Percentiles rank a stretch among this genome's conserved stretches.
phyloP scores from a whole-genome alignment of 2,888 invertebrate genomes.

The Yponomeuta sedellus region DNA sequence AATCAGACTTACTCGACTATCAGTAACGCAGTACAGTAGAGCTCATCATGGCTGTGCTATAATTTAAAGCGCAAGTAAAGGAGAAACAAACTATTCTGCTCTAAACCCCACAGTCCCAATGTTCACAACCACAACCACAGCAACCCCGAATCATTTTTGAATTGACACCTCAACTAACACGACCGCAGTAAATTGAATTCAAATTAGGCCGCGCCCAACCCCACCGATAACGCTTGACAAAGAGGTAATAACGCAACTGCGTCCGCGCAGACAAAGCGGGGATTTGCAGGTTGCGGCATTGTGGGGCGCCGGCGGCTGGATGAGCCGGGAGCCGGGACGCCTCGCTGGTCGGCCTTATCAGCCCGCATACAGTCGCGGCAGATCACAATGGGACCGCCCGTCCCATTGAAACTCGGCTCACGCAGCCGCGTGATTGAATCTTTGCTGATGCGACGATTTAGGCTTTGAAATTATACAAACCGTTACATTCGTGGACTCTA shows the following conservation, averaged over 20 bases:
- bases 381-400: background rate
- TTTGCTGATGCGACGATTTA: background rate
- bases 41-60: too few species aligned
- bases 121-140: too few species aligned
- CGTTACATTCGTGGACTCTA: too few species aligned
- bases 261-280: background rate
- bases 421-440: background rate
- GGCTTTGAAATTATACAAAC: background rate
- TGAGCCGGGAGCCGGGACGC: background rate
- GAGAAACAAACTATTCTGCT: too few species aligned
- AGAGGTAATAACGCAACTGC: background rate
- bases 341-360: background rate
- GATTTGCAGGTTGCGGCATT: background rate
- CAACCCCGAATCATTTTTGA: background rate
- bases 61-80: too few species aligned
- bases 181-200: background rate
- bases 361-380: background rate
- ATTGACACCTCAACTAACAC: background rate
- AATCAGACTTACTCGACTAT: too few species aligned
- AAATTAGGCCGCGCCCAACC: background rate
- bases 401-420: background rate
- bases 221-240: background rate
- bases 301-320: background rate
- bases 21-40: too few species aligned
- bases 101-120: too few species aligned